Conservation (phyloP, 2,113 vertebrate genomes). For the Bambusicola thoracicus region DNA sequence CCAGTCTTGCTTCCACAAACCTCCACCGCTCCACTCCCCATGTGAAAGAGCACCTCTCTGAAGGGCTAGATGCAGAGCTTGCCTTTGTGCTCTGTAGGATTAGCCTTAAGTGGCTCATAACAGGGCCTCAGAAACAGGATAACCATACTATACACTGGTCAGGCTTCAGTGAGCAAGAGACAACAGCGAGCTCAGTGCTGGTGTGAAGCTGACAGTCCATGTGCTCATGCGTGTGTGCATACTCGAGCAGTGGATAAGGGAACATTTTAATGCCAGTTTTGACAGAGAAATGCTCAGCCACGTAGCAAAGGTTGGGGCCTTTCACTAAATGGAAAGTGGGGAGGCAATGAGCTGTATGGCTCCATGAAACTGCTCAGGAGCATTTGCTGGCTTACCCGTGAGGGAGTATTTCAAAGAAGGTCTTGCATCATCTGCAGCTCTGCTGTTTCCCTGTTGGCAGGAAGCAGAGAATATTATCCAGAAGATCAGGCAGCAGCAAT, state of each 20-base stretch:
- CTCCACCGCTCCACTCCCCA: neutral
- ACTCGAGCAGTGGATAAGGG: neutral
- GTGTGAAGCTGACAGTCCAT: neutral
- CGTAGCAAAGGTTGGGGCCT: neutral
- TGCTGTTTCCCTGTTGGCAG: slow-evolving; percentile 77
- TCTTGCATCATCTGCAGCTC: slow-evolving; percentile 56
- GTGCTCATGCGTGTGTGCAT: neutral
- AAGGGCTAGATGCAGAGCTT: neutral
- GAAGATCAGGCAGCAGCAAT: slow-evolving; percentile 96
- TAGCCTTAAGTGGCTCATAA: neutral
- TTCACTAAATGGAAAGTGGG: neutral
- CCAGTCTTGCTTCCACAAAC: neutral
- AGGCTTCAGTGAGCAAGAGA: neutral
- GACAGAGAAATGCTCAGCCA: neutral
- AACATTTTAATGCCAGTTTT: neutral
- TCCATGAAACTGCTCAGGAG: neutral
- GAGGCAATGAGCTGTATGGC: neutral
- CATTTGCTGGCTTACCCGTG: neutral
- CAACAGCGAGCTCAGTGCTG: neutral
- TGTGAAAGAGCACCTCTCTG: neutral
- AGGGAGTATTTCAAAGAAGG: slow-evolving; percentile 6
- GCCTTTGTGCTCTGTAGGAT: neutral
- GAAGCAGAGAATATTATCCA: slow-evolving; percentile 94
- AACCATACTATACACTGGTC: neutral
- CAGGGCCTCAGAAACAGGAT: neutral